A percentile compares a stretch with the other conserved stretches of the same genome.
Conservation (phyloP, 1,140 invertebrate genomes). For the Drosophila melanogaster region Release_6_plus_ISO1_MT NT_033777.3:6001001-6001500, state of each 20-base stretch:
- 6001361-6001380: conserved; percentile 65
- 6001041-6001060: conserved; percentile 76
- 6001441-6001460: too few relatives aligned
- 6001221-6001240: conserved; percentile 74
- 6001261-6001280: conserved; percentile 73
- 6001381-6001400: conserved; percentile 8
- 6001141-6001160: conserved; percentile 22
- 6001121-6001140: conserved; percentile 60
- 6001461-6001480: too few relatives aligned
- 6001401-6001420: too few relatives aligned
- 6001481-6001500: background rate
- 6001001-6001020: conserved; percentile 18
- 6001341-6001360: conserved; percentile 86
- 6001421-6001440: too few relatives aligned
- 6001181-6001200: conserved; percentile 83
- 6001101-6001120: conserved; percentile 78
- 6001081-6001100: conserved; percentile 72
- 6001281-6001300: conserved; percentile 82
- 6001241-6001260: conserved; percentile 80
- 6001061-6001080: conserved; percentile 75
- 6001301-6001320: conserved; percentile 85
- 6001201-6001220: conserved; percentile 74
- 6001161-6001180: conserved; percentile 86
- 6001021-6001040: conserved; percentile 35
- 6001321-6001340: conserved; percentile 86